These are phyloP conservation scores for Apeira syringaria DNA, from an alignment of 2,888 invertebrate species.

Conservation along the genomic window DNA sequence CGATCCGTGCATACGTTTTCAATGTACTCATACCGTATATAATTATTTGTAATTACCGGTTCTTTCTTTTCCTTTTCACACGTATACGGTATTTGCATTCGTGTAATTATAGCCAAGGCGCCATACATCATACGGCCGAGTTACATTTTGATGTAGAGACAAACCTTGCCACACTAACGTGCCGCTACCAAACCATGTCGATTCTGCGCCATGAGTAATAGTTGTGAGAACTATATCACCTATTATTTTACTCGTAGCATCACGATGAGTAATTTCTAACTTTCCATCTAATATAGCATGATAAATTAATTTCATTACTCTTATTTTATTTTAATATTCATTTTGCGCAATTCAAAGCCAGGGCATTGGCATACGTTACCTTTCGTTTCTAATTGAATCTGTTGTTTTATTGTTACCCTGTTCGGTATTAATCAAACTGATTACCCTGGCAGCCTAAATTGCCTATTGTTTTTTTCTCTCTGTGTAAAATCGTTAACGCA, in stretches of 20 bases:
- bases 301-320: constrained; percentile 80
- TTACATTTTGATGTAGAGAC: constrained; percentile 78
- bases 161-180: constrained; percentile 62
- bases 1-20: constrained; percentile 74
- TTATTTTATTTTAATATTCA: constrained; percentile 75
- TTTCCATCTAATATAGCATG: constrained; percentile 81
- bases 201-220: constrained; percentile 69
- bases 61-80: constrained; percentile 80
- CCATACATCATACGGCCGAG: constrained; percentile 70
- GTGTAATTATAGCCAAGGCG: constrained; percentile 74
- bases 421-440: constrained; percentile 82
- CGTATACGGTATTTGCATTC: constrained; percentile 80
- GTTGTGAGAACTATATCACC: constrained; percentile 75
- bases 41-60: constrained; percentile 80
- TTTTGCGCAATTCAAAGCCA: constrained; percentile 88
- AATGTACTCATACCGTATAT: constrained; percentile 76
- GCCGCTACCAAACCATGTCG: constrained; percentile 65
- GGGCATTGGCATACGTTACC: constrained; percentile 93
- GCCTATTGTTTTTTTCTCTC: constrained; percentile 78
- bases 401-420: constrained; percentile 78
- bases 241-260: constrained; percentile 61
- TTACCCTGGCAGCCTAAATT: constrained; percentile 78
- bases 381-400: constrained; percentile 80
- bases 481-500: constrained; percentile 73
- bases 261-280: constrained; percentile 72